Percentiles rank a stretch among this genome's conserved stretches.
Evolutionary conservation across 2,888 invertebrate genomes (phyloP).

Genomic region (Ecliptopera silaceata): DNA sequence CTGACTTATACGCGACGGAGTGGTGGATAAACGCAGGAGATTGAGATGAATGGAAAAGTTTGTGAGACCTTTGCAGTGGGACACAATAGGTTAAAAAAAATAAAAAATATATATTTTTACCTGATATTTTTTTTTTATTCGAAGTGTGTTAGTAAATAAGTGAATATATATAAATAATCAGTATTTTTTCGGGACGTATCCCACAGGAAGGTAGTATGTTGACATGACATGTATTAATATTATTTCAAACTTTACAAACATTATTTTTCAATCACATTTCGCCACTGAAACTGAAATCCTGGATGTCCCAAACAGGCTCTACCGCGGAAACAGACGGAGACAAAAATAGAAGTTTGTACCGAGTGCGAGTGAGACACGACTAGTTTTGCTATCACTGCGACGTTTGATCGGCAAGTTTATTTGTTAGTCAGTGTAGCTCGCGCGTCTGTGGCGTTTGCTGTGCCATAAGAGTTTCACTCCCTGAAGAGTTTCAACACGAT

Average conservation of each 20-base stretch:
- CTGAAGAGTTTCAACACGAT: constrained; percentile 47
- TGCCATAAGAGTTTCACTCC: constrained; percentile 49
- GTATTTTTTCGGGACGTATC: no score
- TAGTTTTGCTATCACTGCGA: constrained; percentile 60
- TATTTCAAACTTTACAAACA: background rate
- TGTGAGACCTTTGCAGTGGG: no score
- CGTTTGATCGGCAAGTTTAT: constrained; percentile 53
- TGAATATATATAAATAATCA: no score
- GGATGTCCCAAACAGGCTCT: constrained; percentile 43
- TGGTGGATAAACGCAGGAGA: no score
- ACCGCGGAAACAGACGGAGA: constrained; percentile 53
- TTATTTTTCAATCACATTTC: background rate
- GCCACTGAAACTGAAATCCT: constrained; percentile 22
- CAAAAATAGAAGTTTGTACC: constrained; percentile 34
- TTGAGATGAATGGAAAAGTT: no score
- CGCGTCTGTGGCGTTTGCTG: constrained; percentile 61
- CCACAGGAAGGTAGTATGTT: no score
- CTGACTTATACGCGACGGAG: no score
- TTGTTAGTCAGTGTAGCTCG: constrained; percentile 71
- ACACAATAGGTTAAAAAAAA: no score
- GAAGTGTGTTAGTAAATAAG: no score
- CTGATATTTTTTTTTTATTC: no score
- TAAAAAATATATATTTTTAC: no score
- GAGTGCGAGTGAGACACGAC: constrained; percentile 52
- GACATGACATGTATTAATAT: no score